A percentile compares a stretch with the other conserved stretches of the same genome.
Conservation (phyloP, 2,113 vertebrate species). For the Neogale vison region DNA sequence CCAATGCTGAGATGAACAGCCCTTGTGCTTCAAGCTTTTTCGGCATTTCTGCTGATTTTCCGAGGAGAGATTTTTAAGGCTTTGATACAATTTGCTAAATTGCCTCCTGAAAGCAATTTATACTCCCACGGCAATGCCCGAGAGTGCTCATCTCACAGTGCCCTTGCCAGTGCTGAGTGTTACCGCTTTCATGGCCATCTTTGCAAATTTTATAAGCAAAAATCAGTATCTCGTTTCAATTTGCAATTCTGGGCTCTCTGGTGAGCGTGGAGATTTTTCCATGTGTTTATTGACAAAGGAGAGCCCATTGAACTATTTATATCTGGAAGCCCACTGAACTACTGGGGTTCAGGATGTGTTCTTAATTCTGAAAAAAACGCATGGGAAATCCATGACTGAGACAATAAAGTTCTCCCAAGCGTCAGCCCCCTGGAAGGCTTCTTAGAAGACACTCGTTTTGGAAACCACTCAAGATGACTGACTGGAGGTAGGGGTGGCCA, state of each 20-base stretch:
- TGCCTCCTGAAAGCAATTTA: slow-evolving; percentile 43
- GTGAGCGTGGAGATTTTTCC: neutral
- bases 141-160: neutral
- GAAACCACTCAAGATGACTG: neutral
- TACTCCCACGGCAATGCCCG: neutral
- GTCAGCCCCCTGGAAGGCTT: neutral
- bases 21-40: neutral
- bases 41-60: slow-evolving; percentile 25
- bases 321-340: neutral
- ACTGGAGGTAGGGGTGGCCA: rapidly evolving
- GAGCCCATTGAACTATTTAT: neutral
- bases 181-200: neutral
- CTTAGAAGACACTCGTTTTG: neutral
- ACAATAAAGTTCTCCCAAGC: neutral
- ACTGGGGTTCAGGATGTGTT: neutral
- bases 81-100: slow-evolving; percentile 60
- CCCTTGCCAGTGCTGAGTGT: neutral
- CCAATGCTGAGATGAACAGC: neutral
- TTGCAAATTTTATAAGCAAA: slow-evolving; percentile 48
- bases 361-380: slow-evolving; percentile 25
- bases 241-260: neutral
- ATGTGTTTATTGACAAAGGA: neutral
- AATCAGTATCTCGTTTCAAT: neutral
- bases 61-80: slow-evolving; percentile 22
- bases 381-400: neutral